These are phyloP conservation scores for Falco columbarius DNA, from an alignment of 2,797 vertebrate species.

Conservation along the genomic window DNA sequence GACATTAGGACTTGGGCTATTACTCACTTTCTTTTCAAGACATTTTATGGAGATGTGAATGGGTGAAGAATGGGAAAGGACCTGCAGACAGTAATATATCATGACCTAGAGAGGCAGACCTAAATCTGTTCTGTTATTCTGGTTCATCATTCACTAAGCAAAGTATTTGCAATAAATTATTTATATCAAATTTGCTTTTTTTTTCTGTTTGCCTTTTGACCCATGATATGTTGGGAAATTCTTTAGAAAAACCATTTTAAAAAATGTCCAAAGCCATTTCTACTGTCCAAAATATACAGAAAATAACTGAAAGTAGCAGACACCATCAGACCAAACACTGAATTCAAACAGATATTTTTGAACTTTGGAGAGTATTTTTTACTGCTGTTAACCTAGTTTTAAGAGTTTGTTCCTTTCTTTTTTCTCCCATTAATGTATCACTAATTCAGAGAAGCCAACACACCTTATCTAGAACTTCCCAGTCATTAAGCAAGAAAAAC, in stretches of 20 bases:
- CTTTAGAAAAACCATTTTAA: background rate
- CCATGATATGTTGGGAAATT: background rate
- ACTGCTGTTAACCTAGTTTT: background rate
- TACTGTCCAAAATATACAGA: background rate
- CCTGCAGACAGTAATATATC: conserved; percentile 29
- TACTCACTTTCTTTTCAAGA: conserved; percentile 18
- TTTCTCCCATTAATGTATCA: background rate
- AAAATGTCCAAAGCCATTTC: background rate
- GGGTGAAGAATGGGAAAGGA: conserved; percentile 36
- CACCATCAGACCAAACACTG: background rate
- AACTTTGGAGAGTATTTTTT: background rate
- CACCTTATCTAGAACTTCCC: background rate
- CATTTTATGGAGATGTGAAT: conserved; percentile 6
- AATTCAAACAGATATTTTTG: background rate
- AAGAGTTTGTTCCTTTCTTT: background rate
- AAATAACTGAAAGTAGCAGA: background rate
- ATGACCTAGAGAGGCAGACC: conserved; percentile 9
- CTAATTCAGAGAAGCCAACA: background rate
- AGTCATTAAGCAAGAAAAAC: background rate
- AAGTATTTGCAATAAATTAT: conserved; percentile 29
- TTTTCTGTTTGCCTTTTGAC: background rate
- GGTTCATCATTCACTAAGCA: conserved; percentile 23
- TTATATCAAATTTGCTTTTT: conserved; percentile 1
- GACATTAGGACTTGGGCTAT: conserved; percentile 36
- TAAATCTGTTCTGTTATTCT: conserved; percentile 47